Base-by-base conservation (phyloP, 2,113 vertebrate species). In the Nanorana parkeri region DNA sequence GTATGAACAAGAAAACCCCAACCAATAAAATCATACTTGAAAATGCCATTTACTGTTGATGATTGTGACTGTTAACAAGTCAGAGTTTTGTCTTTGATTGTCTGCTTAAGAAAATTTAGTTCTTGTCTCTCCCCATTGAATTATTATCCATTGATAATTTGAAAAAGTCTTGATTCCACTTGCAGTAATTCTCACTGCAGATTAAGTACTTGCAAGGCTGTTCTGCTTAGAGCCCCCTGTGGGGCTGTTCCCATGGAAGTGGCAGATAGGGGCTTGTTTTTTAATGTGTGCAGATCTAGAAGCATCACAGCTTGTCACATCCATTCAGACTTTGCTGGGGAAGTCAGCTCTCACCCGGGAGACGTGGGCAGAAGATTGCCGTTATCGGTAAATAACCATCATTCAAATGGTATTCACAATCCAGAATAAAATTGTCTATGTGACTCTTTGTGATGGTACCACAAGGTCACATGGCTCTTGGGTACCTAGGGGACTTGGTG, bases 271-370 rank as follows among this genome's bases (percentile, higher is more conserved):
- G 54, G 17, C 5, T 24, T 13, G 26, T 15, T 17, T 23, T 69
- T 23, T 55, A 28, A 54, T 28, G 54, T 47, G 32, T 63, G 23
- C 17, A 26, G 32, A 65, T 17, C 56, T 16, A 65, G 21, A 17
- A 17, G 23, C 21, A 24, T 65, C 63, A 23, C 29, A 51, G 32
- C 58, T 17, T 77, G 58, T 77, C 56, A 76, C 23, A 4, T 77
- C 36, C 56, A 19, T 36, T 77, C 32, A 61, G 41, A 63, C 56
- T 47, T 41, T 58, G 5, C 26, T 61, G n/a, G 15, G n/a, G 20
- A 16, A 41, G 29, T 5, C 56, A 41, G n/a, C 17, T 61, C 73
- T n/a, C 73, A 63, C 24, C 63, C 16, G 60, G 0, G 23, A 47
- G 73, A 32, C 17, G 36, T 24, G 52, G 19, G 21, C 13, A 63